A percentile compares a stretch with the other conserved stretches of the same genome.
phyloP scores from a whole-genome alignment of 2,113 vertebrate genomes.

The Chamaetylas fuelleborni region DNA sequence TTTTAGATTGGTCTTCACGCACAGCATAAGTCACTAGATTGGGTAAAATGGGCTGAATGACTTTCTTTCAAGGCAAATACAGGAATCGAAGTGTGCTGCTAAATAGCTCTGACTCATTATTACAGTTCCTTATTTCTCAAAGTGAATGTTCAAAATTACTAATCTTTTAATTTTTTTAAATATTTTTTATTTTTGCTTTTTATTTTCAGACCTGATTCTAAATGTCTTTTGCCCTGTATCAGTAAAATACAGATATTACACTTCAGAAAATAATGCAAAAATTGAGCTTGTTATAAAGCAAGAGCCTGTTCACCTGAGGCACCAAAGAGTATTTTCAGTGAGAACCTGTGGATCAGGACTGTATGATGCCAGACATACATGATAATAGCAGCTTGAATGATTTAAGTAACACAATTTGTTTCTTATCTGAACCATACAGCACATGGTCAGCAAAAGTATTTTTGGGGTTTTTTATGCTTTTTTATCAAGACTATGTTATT shows the following conservation, averaged over 20 bases:
- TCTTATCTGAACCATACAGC: conserved; percentile 5
- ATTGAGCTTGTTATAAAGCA: not conserved
- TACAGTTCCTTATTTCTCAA: not conserved
- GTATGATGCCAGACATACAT: not conserved
- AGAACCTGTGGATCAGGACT: not conserved
- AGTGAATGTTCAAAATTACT: not conserved
- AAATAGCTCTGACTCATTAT: not conserved
- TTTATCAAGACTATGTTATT: not conserved
- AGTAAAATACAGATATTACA: not conserved
- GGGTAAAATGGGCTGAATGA: not conserved
- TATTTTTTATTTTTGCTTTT: not conserved
- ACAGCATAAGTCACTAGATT: not conserved
- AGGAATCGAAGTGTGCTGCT: not conserved
- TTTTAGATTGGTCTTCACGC: not conserved
- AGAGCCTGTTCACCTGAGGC: not conserved
- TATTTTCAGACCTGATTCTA: not conserved
- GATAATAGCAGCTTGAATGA: not conserved
- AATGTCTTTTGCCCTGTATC: not conserved
- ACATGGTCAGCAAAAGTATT: not conserved
- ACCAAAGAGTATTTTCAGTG: not conserved
- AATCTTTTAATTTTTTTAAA: not conserved
- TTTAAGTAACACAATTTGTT: not conserved
- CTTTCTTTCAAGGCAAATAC: not conserved
- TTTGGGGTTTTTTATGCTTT: not conserved
- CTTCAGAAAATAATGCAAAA: not conserved